Evolutionary conservation across 2,113 vertebrate genomes (phyloP).

Genomic region (Platysternon megacephalum): DNA sequence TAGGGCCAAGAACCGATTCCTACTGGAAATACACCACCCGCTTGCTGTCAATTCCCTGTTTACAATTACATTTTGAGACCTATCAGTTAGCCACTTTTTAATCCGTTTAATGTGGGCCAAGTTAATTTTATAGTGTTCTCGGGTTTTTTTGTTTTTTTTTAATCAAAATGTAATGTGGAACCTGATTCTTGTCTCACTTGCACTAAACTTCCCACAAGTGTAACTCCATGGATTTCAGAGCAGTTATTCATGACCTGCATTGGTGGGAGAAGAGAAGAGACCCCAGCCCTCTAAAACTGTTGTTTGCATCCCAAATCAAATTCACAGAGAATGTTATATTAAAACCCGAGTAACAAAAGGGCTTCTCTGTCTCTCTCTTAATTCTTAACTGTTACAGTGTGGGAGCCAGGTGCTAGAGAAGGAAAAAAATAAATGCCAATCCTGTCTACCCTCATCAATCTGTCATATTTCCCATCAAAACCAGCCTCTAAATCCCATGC

Average conservation of each 20-base stretch:
- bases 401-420: neutral
- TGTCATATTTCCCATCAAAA: neutral
- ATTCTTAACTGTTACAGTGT: neutral
- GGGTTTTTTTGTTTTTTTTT: too few relatives aligned
- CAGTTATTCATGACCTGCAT: neutral
- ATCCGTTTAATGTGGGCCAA: neutral
- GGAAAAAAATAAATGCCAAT: neutral
- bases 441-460: neutral
- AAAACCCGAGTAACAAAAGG: neutral
- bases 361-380: neutral
- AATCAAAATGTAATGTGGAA: neutral
- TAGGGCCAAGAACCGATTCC: neutral
- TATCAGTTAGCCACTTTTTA: neutral
- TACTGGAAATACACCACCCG: too few relatives aligned
- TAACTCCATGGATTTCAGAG: neutral
- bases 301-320: neutral
- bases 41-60: too few relatives aligned
- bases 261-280: neutral
- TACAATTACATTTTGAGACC: neutral
- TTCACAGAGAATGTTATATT: neutral
- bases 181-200: neutral
- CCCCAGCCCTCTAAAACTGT: neutral
- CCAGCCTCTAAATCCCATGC: neutral
- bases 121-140: neutral
- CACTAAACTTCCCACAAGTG: neutral